phyloP scores from a whole-genome alignment of 2,797 vertebrate species.

The Xenentodon cancila region DNA sequence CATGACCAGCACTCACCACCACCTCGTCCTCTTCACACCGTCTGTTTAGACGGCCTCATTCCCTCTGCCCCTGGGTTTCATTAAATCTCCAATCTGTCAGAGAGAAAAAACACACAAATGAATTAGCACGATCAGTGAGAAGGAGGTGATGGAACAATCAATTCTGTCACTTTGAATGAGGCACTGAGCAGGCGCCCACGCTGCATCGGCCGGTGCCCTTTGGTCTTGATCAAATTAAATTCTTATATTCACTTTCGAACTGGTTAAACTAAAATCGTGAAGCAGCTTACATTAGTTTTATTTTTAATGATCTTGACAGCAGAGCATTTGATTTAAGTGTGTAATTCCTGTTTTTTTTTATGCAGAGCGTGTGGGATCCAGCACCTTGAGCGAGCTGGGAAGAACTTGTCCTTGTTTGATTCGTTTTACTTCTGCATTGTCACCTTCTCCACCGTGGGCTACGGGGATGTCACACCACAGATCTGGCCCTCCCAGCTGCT shows the following conservation, averaged over 20 bases:
- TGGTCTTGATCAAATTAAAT: constrained; percentile 34
- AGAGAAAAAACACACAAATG: constrained; percentile 26
- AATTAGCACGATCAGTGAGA: constrained; percentile 24
- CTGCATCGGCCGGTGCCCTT: constrained; percentile 39
- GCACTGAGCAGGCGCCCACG: not conserved
- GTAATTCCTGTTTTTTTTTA: not conserved
- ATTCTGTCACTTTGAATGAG: constrained; percentile 41
- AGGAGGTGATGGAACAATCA: constrained; percentile 41
- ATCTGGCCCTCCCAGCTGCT: constrained; percentile 89
- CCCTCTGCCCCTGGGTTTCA: constrained; percentile 24
- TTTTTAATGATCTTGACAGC: constrained; percentile 6
- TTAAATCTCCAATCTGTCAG: constrained; percentile 29
- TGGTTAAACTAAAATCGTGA: constrained; percentile 7
- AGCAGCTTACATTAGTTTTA: not conserved
- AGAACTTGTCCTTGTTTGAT: constrained; percentile 83
- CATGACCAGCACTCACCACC: constrained; percentile 4
- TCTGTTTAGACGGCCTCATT: constrained; percentile 11
- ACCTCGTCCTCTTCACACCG: not conserved
- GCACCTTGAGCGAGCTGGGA: constrained; percentile 86
- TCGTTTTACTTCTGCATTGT: constrained; percentile 89
- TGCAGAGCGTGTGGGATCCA: constrained; percentile 86
- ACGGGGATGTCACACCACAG: constrained; percentile 86
- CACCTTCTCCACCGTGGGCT: constrained; percentile 89
- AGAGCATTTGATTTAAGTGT: constrained; percentile 5
- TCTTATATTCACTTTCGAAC: constrained; percentile 7